Base-by-base conservation (phyloP, 1,140 invertebrate species). In the Trichogramma pretiosum region DNA sequence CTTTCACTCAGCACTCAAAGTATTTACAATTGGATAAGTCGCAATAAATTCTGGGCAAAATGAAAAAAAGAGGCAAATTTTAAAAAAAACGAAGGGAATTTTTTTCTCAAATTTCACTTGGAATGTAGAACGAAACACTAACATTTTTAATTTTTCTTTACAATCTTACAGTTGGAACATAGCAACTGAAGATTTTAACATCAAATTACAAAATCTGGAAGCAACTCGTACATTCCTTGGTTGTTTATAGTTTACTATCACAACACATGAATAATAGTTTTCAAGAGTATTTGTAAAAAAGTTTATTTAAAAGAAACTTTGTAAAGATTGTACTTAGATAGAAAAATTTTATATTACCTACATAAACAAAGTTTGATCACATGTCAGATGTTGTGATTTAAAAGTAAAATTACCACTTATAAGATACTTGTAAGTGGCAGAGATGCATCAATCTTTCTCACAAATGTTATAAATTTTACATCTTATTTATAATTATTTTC, bases 261-360 rank as follows among this genome's bases (percentile, higher is more conserved):
- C 36, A 51, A 46, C 43, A 51, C 43, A 46, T 41, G 21, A 24
- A 13, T 34, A 19, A 40, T 40, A 39, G 19, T 46, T 17, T 33
- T 51, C 17, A 22, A 51, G 32, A 46, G 49, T 51, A 51, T 51
- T 46, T 36, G 19, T 46, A 41, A 45, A 46, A 51, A 46, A 46
- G 14, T 30, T 51, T 42, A 21, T 40, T 46, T 28, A 36, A 28
- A 28, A 46, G 23, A 41, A 51, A 51, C 43, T 41, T 24, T 35
- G 42, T 37, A 41, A 45, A 45, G 13, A 32, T 46, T 39, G 30
- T 40, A 50, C 42, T 46, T 50, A 28, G 45, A 40, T 44, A 41
- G 33, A 34, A 45, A 40, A 34, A 23, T 9, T 46, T 51, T 23
- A 41, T 41, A 41, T 50, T 42, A 51, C 21, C 38, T 51, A 51